Evolutionary conservation across 2,888 invertebrate species (phyloP), one percentile per base, ranked within the genome.

Genomic region (Drosophila merina): DNA sequence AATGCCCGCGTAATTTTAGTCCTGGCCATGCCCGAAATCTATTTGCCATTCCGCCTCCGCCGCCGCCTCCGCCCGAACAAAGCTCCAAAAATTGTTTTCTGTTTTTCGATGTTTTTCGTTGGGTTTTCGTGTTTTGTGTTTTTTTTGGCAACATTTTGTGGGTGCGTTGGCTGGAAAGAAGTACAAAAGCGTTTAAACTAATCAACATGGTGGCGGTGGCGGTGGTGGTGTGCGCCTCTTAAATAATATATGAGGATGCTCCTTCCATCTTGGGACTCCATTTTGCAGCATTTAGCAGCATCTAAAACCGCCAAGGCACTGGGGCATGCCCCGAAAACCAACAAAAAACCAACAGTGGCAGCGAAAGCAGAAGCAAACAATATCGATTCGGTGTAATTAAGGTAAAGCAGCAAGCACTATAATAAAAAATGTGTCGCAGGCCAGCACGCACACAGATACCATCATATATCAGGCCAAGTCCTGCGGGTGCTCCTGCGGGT

Each of bases 191-290:
- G 51, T 58, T 77, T 73, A 68, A 75, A 73, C 77, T 69, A 79
- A 79, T 73, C 70, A 77, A 64, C 79, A 62, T 66, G 72, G 54
- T 66, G 68, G 63, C 52, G 58, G 38, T 20, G 20, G 20, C 20
- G 20, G 20, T 20, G 2, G 58, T 58, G 33, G 33, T 64, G 33
- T 33, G 31, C 12, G 26, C 60, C 54, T 54, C 38, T 36, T 79
- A 63, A 78, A 80, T 72, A 69, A 77, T 72, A 67, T 66, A 79
- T 77, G 57, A 78, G 57, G 45, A 31, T 8, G 33, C 57, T 48
- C 45, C 26, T n/a, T 8, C 31, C 20, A 20, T 20, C 30, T 26
- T n/a, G 31, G 9, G 45, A 30, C 68, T 52, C 57, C 47, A 36
- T 40, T 31, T 55, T 31, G 44, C 66, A 56, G 57, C 44, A 20